Evolutionary conservation across 2,888 invertebrate species (phyloP), one percentile per base, ranked within the genome.

Genomic region (Crocallis elinguaria): DNA sequence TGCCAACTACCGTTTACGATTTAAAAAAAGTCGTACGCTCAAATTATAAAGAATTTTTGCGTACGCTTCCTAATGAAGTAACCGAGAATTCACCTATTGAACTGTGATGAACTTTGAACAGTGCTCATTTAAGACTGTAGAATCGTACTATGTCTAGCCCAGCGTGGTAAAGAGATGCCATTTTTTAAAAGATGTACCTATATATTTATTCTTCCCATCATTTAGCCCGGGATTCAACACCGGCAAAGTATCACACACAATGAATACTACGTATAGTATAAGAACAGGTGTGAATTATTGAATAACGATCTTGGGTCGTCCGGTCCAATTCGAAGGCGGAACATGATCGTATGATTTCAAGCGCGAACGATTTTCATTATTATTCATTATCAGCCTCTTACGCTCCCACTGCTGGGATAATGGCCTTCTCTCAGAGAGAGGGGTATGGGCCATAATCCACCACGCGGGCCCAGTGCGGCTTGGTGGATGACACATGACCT

Each of bases 1-100:
- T 67, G 67, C 65, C 67, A 64, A 66, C 52, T 46, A 62, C 52
- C 66, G 62, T 62, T 64, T 64, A 61, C 62, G 45, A 52, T 57
- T n/a, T 60, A 51, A 50, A 54, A 61, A 59, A 59, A 59, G 56
- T 48, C 39, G 46, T 36, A 45, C 35, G 38, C 52, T 44, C 49
- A 38, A 45, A 56, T 51, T 51, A 50, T 60, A 45, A 60, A 50
- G 37, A 19, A 25, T 39, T 37, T 43, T 60, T 27, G 12, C 30
- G 41, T 39, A 36, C 29, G 35, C 37, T 57, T 53, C 51, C 49
- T 57, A 50, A 50, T 50, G 17, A 48, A 45, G 46, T 9, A 42
- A n/a, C 8, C 14, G 33, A 42, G 13, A 25, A 21, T 32, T n/a
- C 32, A 29, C 8, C 36, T 25, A 11, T 25, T 30, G 29, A 1